Conservation (phyloP, 2,113 vertebrate species). For the Irena cyanogastra region DNA sequence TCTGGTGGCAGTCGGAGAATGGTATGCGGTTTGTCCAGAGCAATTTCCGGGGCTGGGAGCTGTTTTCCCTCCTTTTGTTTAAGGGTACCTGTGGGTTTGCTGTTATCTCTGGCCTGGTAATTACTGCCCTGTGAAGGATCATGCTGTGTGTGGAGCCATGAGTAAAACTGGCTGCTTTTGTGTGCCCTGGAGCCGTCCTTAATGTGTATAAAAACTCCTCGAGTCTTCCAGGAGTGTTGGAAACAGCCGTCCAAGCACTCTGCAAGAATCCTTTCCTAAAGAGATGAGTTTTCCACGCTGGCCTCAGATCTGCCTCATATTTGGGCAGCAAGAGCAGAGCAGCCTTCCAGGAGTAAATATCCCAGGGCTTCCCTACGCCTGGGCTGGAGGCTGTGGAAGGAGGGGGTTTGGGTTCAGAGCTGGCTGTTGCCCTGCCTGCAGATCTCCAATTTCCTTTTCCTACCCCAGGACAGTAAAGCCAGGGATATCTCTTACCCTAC, state of each 20-base stretch:
- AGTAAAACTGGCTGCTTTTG: conserved; percentile 28
- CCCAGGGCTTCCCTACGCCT: neutral
- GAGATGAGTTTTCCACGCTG: neutral
- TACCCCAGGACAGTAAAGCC: neutral
- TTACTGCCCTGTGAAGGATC: conserved; percentile 26
- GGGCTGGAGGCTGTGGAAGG: neutral
- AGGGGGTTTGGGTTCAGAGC: neutral
- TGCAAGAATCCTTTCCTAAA: neutral
- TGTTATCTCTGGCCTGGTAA: conserved; percentile 7
- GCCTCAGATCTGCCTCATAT: neutral
- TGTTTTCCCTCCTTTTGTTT: conserved; percentile 11
- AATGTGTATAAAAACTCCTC: neutral
- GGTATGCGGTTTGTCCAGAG: conserved; percentile 71
- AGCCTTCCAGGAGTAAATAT: neutral
- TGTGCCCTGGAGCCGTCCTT: neutral
- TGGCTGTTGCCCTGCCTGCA: neutral
- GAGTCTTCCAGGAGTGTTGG: neutral
- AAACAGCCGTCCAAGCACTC: neutral
- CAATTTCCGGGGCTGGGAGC: neutral
- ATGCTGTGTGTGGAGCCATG: neutral
- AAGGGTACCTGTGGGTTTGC: neutral
- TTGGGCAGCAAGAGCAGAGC: neutral
- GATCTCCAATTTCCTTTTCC: neutral
- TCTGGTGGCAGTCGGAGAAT: conserved; percentile 99
- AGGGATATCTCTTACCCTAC: neutral